phyloP scores from a whole-genome alignment of 2,888 invertebrate species.

The Endotricha flammealis region DNA sequence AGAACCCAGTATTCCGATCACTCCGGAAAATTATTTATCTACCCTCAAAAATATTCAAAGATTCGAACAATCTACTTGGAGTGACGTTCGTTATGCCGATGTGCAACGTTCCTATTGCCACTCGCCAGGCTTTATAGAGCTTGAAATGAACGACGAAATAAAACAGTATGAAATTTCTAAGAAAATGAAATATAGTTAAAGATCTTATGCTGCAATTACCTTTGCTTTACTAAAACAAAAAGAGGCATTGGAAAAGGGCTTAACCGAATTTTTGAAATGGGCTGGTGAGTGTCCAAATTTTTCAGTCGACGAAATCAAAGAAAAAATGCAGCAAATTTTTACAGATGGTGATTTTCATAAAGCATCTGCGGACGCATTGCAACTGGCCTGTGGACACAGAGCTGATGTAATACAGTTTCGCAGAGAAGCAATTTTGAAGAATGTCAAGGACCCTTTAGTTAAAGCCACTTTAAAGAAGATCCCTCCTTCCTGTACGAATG shows the following conservation, averaged over 20 bases:
- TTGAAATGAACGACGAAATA: conserved; percentile 5
- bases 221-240: conserved; percentile 2
- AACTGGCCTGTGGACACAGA: conserved; percentile 4
- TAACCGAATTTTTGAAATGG: neutral
- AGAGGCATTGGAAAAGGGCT: neutral
- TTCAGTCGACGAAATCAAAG: neutral
- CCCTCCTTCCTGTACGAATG: neutral
- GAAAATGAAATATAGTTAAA: neutral
- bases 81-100: conserved; percentile 3
- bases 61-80: neutral
- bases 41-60: neutral
- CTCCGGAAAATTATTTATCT: too few relatives aligned
- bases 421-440: neutral
- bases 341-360: conserved; percentile 2
- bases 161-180: neutral
- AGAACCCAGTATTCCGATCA: too few relatives aligned
- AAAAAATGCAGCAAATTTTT: conserved; percentile 4
- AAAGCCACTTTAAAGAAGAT: neutral
- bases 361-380: conserved; percentile 1
- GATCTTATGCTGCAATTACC: conserved; percentile 1
- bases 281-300: neutral
- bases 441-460: neutral
- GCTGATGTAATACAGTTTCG: conserved; percentile 1
- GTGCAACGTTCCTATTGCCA: neutral
- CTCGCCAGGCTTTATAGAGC: conserved; percentile 1